A percentile compares a stretch with the other conserved stretches of the same genome.
These are phyloP conservation scores for Drosophila persimilis DNA, from an alignment of 1,140 invertebrate species.

Conservation along the genomic window DNA sequence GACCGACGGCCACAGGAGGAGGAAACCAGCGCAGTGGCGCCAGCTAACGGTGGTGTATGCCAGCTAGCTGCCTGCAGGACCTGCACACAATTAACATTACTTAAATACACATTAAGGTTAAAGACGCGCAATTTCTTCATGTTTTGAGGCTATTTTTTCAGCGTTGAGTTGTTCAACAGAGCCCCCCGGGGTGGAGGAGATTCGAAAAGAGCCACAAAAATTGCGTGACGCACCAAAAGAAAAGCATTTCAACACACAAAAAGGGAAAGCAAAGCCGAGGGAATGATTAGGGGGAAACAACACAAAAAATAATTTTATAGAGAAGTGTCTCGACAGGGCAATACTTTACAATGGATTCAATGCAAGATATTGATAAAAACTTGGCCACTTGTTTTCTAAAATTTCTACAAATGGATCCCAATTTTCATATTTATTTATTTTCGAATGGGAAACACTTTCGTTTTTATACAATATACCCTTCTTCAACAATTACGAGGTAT, in stretches of 20 bases:
- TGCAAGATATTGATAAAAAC: neutral
- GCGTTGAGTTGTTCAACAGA: conserved; percentile 61
- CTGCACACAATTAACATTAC: conserved; percentile 80
- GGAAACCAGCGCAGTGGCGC: conserved; percentile 15
- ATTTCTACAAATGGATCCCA: no score
- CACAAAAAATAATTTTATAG: no score
- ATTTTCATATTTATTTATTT: no score
- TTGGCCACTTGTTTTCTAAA: no score
- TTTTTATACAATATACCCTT: no score
- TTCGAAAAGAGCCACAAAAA: conserved; percentile 47
- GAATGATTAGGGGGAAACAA: neutral
- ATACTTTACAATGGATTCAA: neutral
- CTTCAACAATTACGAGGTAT: no score
- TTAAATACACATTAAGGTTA: conserved; percentile 82
- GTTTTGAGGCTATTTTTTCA: conserved; percentile 74
- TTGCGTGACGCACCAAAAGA: conserved; percentile 74
- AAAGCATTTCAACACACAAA: conserved; percentile 57
- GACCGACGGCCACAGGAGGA: neutral
- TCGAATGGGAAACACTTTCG: no score
- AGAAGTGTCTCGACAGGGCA: no score
- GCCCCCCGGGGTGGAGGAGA: conserved; percentile 12
- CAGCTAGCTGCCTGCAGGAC: conserved; percentile 52
- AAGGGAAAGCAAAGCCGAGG: conserved; percentile 14
- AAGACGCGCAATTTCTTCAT: conserved; percentile 79
- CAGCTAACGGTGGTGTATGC: conserved; percentile 50